Percentiles rank a stretch among this genome's conserved stretches.
Evolutionary conservation across 2,113 vertebrate species (phyloP).

Genomic region (Toxostoma redivivum): DNA sequence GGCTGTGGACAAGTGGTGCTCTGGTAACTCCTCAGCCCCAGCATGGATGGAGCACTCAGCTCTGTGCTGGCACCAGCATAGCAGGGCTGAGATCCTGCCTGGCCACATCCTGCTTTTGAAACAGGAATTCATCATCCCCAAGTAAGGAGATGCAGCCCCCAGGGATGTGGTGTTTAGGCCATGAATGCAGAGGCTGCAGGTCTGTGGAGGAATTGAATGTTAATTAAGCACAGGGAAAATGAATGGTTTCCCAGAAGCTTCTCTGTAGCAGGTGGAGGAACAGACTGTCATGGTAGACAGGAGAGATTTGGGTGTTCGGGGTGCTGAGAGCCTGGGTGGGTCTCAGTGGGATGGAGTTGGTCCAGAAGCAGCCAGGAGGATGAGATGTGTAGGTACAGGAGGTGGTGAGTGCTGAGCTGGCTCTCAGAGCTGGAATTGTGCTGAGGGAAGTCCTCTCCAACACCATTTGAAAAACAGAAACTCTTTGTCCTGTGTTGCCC

Average conservation of each 20-base stretch:
- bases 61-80: background rate
- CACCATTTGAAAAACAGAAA: background rate
- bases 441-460: background rate
- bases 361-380: background rate
- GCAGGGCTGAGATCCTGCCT: background rate
- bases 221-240: background rate
- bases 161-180: background rate
- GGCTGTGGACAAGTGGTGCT: background rate
- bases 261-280: background rate
- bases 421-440: background rate
- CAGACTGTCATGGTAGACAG: fast-evolving
- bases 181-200: background rate
- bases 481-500: background rate
- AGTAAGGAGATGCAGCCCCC: background rate
- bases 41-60: background rate
- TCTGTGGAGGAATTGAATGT: background rate
- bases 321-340: background rate
- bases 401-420: background rate
- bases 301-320: background rate
- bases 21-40: background rate
- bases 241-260: background rate
- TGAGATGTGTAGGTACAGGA: fast-evolving
- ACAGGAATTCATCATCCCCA: background rate
- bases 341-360: background rate
- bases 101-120: background rate